Evolutionary conservation across 2,888 invertebrate species (phyloP), one percentile per base, ranked within the genome.

Genomic region (Drosophila meridionalis): DNA sequence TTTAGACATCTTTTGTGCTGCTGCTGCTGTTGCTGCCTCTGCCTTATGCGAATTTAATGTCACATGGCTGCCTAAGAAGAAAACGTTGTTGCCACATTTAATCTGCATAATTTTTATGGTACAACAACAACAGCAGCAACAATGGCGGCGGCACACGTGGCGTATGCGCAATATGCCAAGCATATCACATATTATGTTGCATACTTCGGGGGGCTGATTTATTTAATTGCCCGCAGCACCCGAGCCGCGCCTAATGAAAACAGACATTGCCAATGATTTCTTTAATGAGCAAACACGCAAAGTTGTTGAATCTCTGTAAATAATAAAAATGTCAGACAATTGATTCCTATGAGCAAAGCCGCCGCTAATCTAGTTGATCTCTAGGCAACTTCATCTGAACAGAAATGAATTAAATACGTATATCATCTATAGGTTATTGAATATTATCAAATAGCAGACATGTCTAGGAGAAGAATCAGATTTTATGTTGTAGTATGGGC

Each of bases 51-150:
- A 89, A 76, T 88, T 86, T 89, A 88, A 86, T 86, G 90, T 81
- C 86, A 69, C 74, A 85, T 76, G 69, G 60, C 71, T 69, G 78
- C 63, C 75, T 83, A 69, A 81, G 12, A 20, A 80, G 52, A 20
- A 82, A 78, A 66, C 63, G 53, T 69, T 71, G 65, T 72, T 84
- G 87, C 85, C 85, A 82, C 89, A 89, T 87, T 87, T 85, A 89
- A 85, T 85, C 85, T 85, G 87, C 85, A 85, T 89, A 85, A 89
- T 87, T 82, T 89, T 84, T 82, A 79, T 84, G 80, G 77, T 76
- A 59, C 52, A 67, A 43, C 48, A 73, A 56, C 36, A 30, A 45
- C 47, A 26, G 28, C 66, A 11, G 0, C 11, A 12, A 38, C 38
- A 28, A 47, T 34, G 50, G 36, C 70, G 12, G 14, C 58, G 12